A percentile compares a stretch with the other conserved stretches of the same genome.
Conservation (phyloP, 2,888 invertebrate genomes). For the Anodontia alba region DNA sequence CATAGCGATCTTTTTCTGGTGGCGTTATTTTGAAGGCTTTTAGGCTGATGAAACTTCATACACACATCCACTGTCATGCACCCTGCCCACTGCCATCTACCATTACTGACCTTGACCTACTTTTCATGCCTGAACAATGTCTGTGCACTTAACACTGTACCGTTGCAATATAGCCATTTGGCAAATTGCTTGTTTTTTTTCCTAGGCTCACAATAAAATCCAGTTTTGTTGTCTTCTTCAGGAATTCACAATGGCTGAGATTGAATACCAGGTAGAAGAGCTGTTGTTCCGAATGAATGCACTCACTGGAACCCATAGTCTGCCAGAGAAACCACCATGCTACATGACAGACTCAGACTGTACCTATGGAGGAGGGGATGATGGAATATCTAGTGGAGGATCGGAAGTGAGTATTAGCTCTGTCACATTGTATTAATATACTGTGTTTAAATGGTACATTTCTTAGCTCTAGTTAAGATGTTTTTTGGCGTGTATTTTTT, state of each 20-base stretch:
- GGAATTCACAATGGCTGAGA: slow-evolving; percentile 85
- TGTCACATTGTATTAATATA: neutral
- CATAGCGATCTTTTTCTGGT: too few relatives aligned
- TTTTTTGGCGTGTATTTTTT: neutral
- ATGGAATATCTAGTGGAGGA: slow-evolving; percentile 80
- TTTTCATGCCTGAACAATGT: too few relatives aligned
- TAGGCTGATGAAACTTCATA: too few relatives aligned
- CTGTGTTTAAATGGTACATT: neutral
- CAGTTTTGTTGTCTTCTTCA: too few relatives aligned
- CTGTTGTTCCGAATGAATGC: slow-evolving; percentile 84
- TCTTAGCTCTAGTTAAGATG: neutral
- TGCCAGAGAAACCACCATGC: slow-evolving; percentile 81
- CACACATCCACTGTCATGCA: too few relatives aligned
- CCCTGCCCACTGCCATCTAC: too few relatives aligned
- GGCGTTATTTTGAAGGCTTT: too few relatives aligned
- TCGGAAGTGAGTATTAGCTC: slow-evolving; percentile 76
- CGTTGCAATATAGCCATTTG: too few relatives aligned
- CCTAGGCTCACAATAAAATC: too few relatives aligned
- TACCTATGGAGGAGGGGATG: slow-evolving; percentile 79
- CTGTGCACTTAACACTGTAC: too few relatives aligned
- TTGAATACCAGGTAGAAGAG: slow-evolving; percentile 85
- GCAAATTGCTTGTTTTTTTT: too few relatives aligned
- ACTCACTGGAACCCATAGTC: slow-evolving; percentile 79
- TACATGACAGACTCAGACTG: slow-evolving; percentile 83
- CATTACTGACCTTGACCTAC: too few relatives aligned